Evolutionary conservation across 92 coral and sea anemone genomes (phyloP).

Genomic region (Epizoanthus rinbou): DNA sequence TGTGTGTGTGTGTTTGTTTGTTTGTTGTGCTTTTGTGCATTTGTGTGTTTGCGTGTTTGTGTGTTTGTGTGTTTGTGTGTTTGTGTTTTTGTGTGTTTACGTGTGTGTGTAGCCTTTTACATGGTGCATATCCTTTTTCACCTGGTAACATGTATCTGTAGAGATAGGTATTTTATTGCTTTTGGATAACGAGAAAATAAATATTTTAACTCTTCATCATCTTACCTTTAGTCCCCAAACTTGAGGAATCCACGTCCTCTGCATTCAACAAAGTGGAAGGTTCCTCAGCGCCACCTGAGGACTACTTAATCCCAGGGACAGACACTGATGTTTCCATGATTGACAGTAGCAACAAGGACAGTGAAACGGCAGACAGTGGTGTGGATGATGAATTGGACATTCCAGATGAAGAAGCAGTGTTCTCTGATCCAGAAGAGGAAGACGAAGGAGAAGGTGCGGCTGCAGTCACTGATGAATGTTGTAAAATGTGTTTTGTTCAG

Average conservation of each 20-base stretch:
- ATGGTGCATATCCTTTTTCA: no score
- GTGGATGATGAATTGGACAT: constrained; percentile 86
- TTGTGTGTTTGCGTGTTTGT: no score
- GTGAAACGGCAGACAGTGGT: constrained; percentile 79
- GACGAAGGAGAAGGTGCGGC: constrained; percentile 73
- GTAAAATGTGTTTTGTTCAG: no score
- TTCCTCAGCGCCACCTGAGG: constrained; percentile 52
- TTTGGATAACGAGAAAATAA: background rate
- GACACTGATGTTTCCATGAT: constrained; percentile 53
- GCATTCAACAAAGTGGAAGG: constrained; percentile 75
- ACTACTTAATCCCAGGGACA: constrained; percentile 42
- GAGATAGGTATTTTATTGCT: no score
- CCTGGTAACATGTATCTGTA: no score
- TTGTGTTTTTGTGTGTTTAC: no score
- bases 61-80: no score
- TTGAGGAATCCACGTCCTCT: constrained; percentile 76
- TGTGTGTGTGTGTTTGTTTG: no score
- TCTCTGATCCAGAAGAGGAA: constrained; percentile 98
- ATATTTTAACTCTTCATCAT: background rate
- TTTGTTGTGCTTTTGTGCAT: no score
- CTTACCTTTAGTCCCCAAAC: constrained; percentile 55
- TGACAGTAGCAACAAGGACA: constrained; percentile 53
- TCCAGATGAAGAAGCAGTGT: constrained; percentile 92
- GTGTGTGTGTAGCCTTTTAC: no score
- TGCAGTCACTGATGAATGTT: background rate